Percentiles rank a stretch among this genome's conserved stretches.
Conservation (phyloP, 2,113 vertebrate species). For the Bettongia penicillata region DNA sequence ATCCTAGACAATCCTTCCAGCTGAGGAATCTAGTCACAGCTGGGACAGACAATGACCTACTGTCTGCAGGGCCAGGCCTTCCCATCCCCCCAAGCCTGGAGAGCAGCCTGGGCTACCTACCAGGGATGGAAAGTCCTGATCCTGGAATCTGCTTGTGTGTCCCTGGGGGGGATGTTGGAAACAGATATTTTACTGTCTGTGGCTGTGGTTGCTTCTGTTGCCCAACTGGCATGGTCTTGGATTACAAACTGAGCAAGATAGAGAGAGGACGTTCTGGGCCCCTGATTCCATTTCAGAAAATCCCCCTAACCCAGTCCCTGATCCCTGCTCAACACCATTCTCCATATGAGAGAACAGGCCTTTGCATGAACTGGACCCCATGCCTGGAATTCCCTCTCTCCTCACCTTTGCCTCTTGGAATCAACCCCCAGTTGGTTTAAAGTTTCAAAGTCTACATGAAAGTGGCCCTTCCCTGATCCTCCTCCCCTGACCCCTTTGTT, state of each 20-base stretch:
- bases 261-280: not conserved
- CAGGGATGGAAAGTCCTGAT: constrained; percentile 2
- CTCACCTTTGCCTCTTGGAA: not conserved
- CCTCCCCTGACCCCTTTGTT: not conserved
- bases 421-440: not conserved
- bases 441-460: not conserved
- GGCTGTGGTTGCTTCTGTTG: not conserved
- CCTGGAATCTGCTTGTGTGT: not conserved
- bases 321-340: not conserved
- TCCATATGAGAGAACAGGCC: not conserved
- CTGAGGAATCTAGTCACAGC: not conserved
- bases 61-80: not conserved
- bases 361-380: not conserved
- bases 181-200: not conserved
- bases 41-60: not conserved
- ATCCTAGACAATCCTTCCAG: not conserved
- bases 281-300: no score
- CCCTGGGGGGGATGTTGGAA: not conserved
- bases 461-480: no score
- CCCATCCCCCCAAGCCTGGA: not conserved
- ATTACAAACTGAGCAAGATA: not conserved
- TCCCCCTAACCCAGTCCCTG: not conserved
- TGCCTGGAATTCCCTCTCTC: not conserved
- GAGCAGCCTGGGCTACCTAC: not conserved
- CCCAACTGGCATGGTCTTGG: not conserved